Evolutionary conservation across 2,888 invertebrate species (phyloP).

Genomic region (Dromius quadrimaculatus): DNA sequence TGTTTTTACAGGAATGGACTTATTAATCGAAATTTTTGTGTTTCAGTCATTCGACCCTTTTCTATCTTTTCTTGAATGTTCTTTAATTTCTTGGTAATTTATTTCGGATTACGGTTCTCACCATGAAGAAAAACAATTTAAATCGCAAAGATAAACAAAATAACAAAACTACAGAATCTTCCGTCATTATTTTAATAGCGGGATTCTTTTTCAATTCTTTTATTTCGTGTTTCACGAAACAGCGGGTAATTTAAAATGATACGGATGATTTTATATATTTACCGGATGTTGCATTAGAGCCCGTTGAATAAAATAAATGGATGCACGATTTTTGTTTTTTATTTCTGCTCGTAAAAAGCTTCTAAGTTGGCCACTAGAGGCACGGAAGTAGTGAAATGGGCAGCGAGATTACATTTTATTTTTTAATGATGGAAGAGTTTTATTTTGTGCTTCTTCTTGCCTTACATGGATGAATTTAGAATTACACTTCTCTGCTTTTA

Average conservation of each 20-base stretch:
- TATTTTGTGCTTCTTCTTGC: too few relatives aligned
- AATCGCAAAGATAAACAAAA: background rate
- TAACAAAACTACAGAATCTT: background rate
- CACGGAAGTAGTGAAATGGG: too few relatives aligned
- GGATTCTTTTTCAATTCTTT: background rate
- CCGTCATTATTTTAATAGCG: slow-evolving; percentile 6
- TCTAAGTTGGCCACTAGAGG: too few relatives aligned
- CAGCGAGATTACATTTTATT: too few relatives aligned
- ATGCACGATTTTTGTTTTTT: slow-evolving; percentile 4
- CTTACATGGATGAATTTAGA: too few relatives aligned
- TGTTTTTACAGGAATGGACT: too few relatives aligned
- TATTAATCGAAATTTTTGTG: too few relatives aligned
- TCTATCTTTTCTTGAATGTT: background rate
- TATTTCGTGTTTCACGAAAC: background rate
- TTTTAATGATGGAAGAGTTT: too few relatives aligned
- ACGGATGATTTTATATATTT: slow-evolving; percentile 4
- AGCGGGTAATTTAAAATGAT: slow-evolving; percentile 3
- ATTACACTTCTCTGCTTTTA: too few relatives aligned
- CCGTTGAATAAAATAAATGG: too few relatives aligned
- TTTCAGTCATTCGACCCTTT: too few relatives aligned
- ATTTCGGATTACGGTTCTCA: slow-evolving; percentile 1
- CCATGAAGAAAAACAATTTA: background rate
- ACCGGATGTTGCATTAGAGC: slow-evolving; percentile 3
- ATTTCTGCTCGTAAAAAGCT: background rate
- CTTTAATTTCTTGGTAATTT: slow-evolving; percentile 5